phyloP scores from a whole-genome alignment of 2,797 vertebrate species.

The Enteromius radiatus region DNA sequence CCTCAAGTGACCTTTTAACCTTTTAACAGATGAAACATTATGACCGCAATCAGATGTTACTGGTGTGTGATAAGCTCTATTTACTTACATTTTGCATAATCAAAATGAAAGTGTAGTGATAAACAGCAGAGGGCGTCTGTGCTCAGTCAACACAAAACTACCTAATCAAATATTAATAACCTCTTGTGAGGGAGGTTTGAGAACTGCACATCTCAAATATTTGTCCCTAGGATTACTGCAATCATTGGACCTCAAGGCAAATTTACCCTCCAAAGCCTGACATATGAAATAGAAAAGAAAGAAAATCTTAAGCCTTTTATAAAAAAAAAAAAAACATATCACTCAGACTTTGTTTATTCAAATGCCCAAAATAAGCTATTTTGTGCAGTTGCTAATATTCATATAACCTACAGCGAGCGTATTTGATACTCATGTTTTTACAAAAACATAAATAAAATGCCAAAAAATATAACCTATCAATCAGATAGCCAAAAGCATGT shows the following conservation, averaged over 20 bases:
- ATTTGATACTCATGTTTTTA: no score
- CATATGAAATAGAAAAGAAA: not conserved
- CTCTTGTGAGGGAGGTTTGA: not conserved
- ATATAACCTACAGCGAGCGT: not conserved
- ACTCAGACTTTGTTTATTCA: not conserved
- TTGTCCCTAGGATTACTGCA: not conserved
- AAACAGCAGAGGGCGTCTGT: conserved; percentile 54
- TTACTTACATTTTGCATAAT: not conserved
- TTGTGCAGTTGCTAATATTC: not conserved
- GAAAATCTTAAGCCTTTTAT: not conserved
- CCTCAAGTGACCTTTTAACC: not conserved
- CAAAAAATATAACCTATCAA: not conserved
- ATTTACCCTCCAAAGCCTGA: no score
- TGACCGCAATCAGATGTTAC: not conserved
- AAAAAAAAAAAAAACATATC: no score
- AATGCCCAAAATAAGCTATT: not conserved
- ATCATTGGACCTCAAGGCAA: not conserved
- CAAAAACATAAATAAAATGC: not conserved
- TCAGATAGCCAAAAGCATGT: not conserved
- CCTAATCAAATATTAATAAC: not conserved
- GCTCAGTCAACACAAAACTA: not conserved
- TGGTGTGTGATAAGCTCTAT: not conserved
- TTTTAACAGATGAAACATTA: not conserved
- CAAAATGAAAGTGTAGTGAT: not conserved
- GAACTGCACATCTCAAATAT: not conserved